Base-by-base conservation (phyloP, 2,113 vertebrate species). In the Siphamia tubifer region DNA sequence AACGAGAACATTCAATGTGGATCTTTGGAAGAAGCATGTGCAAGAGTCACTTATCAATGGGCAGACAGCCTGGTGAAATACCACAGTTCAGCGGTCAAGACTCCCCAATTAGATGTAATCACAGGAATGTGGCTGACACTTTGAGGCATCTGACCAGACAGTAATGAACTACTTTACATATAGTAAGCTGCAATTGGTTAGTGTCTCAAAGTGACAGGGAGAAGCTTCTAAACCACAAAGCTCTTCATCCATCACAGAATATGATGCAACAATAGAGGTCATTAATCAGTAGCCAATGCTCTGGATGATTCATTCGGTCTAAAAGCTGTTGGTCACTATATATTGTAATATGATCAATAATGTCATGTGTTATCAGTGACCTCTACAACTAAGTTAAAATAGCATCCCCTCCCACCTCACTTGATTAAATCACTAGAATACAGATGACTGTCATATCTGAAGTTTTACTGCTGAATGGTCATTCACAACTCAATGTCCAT, bases 41-140 rank as follows among this genome's bases (percentile, higher is more conserved):
- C 3, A 6, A 9, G 54, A 35, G 27, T 75, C 38, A 47, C 8
- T 53, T 36, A 45, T 78, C 52, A 47, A 12, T 12, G 10, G 30
- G 62, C 43, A 77, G 36, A 34, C 58, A 52, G 55, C 42, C 15
- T 30, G 25, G 28, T 63, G 15, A 74, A 67, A 83, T 55, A 38
- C 27, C 36, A 76, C 55, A 63, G 65, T 56, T 72, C 69, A 71
- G 69, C 4, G 40, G 68, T 70, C 47, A 67, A 60, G 44, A 49
- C 24, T 51, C n/a, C 51, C 57, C 55, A 84, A 77, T 81, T 82
- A 83, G 61, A 19, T 48, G 17, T 49, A 81, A 84, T 87, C 55
- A 60, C 48, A 70, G 44, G 11, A 28, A 25, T 39, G 36, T 34
- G 54, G 32, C 34, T 3, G 28, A 77, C 17, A 49, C 27, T 20